A percentile compares a stretch with the other conserved stretches of the same genome.
phyloP scores from a whole-genome alignment of 2,113 vertebrate genomes.

The Rhynchomys soricoides region DNA sequence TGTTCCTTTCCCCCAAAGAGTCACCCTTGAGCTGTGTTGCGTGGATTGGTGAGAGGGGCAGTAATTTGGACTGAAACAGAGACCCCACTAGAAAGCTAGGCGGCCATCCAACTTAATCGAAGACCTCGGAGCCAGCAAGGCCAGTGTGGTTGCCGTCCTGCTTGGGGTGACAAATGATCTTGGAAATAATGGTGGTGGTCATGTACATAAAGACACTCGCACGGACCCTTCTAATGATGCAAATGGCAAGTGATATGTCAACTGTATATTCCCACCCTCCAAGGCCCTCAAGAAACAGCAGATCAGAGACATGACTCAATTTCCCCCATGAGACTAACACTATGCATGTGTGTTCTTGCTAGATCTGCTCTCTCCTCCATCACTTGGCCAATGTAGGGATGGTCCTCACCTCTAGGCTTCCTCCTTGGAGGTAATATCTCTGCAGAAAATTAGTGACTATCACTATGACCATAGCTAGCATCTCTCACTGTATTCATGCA shows the following conservation, averaged over 20 bases:
- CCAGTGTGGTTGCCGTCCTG: background rate
- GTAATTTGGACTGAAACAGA: background rate
- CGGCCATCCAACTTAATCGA: background rate
- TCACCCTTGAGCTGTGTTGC: no score
- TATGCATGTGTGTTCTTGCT: background rate
- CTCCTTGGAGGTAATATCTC: background rate
- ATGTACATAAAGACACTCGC: background rate
- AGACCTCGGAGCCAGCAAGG: background rate
- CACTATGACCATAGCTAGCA: background rate
- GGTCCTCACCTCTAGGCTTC: background rate
- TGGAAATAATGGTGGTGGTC: background rate
- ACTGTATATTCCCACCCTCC: background rate
- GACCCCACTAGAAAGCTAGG: background rate
- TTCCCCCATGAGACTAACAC: background rate
- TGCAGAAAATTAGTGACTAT: background rate
- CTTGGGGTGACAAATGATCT: background rate
- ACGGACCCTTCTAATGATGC: background rate
- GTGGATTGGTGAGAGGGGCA: accelerated
- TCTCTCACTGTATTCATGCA: background rate
- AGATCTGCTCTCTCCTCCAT: accelerated
- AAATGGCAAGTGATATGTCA: background rate
- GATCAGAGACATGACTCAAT: background rate
- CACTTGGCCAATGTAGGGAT: background rate
- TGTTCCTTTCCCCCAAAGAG: background rate
- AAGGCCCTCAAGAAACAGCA: background rate